Conservation (phyloP, 2,113 vertebrate species). For the Tachysurus fulvidraco region DNA sequence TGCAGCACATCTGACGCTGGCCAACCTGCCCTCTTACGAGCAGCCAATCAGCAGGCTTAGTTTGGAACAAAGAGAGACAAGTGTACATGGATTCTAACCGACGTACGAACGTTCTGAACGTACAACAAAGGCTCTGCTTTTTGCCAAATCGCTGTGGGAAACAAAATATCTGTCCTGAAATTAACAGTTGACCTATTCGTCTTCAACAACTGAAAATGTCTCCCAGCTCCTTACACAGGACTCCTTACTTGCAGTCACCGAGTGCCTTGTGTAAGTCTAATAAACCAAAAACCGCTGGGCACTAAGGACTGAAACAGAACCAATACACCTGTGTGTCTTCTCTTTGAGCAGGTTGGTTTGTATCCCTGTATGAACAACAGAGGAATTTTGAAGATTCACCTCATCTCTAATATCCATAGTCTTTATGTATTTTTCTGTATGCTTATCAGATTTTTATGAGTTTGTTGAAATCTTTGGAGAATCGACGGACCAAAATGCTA, state of each 20-base stretch:
- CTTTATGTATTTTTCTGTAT: too few species aligned
- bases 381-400: neutral
- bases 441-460: neutral
- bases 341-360: neutral
- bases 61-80: constrained; percentile 1
- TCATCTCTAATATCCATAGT: neutral
- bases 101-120: neutral
- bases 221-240: neutral
- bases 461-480: neutral
- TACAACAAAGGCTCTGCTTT: neutral
- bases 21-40: constrained; percentile 8
- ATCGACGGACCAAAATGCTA: too few species aligned
- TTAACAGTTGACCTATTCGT: neutral
- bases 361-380: neutral
- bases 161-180: neutral
- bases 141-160: constrained; percentile 6
- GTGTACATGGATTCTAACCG: neutral
- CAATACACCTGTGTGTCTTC: neutral
- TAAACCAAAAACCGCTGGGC: neutral
- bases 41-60: neutral
- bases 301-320: neutral
- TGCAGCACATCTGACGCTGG: constrained; percentile 5
- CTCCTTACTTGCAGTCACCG: neutral
- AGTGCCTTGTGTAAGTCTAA: neutral
- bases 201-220: neutral